phyloP scores from a whole-genome alignment of 2,888 invertebrate species.

The Philopedon plagiatum region DNA sequence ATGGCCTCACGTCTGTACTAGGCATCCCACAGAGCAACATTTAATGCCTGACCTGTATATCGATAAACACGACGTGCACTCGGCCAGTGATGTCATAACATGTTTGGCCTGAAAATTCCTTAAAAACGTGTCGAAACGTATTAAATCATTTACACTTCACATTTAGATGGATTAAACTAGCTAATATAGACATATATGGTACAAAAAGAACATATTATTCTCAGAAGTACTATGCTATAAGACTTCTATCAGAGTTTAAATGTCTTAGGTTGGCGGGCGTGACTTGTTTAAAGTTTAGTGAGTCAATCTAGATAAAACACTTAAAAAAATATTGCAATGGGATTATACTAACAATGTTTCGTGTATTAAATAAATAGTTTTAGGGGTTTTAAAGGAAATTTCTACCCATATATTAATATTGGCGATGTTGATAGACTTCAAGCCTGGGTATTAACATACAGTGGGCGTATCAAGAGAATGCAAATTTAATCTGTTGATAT shows the following conservation, averaged over 20 bases:
- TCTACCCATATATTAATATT: too few relatives aligned
- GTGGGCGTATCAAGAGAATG: too few relatives aligned
- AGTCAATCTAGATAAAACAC: slow-evolving; percentile 7
- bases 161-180: slow-evolving; percentile 42
- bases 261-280: slow-evolving; percentile 13
- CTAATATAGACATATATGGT: slow-evolving; percentile 26
- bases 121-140: slow-evolving; percentile 12
- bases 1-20: too few relatives aligned
- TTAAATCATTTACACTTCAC: slow-evolving; percentile 29
- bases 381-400: background rate
- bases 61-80: background rate
- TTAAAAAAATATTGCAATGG: background rate
- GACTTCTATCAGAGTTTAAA: background rate
- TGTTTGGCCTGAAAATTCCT: slow-evolving; percentile 12
- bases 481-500: too few relatives aligned
- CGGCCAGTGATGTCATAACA: slow-evolving; percentile 6
- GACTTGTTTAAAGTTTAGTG: background rate
- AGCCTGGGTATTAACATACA: too few relatives aligned
- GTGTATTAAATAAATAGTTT: background rate
- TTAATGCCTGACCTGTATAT: background rate
- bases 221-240: background rate
- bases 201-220: slow-evolving; percentile 1
- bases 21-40: background rate
- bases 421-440: too few relatives aligned
- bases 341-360: background rate